Conservation (phyloP, 2,113 vertebrate species). For the Myotis lucifugus region DNA sequence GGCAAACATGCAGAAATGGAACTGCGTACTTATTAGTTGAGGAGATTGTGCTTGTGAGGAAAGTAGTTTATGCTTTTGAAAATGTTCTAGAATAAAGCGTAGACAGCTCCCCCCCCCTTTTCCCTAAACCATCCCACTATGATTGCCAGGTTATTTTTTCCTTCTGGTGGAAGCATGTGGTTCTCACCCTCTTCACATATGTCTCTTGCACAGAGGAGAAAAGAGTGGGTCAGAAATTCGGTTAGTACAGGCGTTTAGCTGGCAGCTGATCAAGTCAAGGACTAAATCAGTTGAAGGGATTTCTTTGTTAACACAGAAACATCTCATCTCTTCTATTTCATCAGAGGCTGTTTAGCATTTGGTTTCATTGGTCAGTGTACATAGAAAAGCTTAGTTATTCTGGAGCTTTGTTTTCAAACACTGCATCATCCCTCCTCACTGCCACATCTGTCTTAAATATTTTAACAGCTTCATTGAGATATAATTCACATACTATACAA, state of each 20-base stretch:
- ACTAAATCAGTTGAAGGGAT: constrained; percentile 48
- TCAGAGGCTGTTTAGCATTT: neutral
- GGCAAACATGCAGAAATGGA: neutral
- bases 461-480: neutral
- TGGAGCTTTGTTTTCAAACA: constrained; percentile 46
- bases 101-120: neutral
- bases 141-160: constrained; percentile 40
- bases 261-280: constrained; percentile 56
- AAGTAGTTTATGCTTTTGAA: constrained; percentile 52
- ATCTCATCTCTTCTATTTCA: constrained; percentile 28
- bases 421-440: neutral
- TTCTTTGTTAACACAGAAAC: constrained; percentile 61
- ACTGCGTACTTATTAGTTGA: neutral
- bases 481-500: neutral
- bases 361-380: constrained; percentile 32
- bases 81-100: constrained; percentile 43
- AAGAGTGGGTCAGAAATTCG: constrained; percentile 60
- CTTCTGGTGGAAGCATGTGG: constrained; percentile 58
- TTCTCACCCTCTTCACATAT: constrained; percentile 62
- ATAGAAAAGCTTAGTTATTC: constrained; percentile 46
- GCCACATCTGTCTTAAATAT: neutral
- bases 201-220: constrained; percentile 50
- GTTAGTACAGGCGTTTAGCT: constrained; percentile 60
- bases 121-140: neutral
- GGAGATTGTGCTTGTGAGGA: neutral